Evolutionary conservation across 2,888 invertebrate species (phyloP), one percentile per base, ranked within the genome.

Genomic region (Caenorhabditis sp.): DNA sequence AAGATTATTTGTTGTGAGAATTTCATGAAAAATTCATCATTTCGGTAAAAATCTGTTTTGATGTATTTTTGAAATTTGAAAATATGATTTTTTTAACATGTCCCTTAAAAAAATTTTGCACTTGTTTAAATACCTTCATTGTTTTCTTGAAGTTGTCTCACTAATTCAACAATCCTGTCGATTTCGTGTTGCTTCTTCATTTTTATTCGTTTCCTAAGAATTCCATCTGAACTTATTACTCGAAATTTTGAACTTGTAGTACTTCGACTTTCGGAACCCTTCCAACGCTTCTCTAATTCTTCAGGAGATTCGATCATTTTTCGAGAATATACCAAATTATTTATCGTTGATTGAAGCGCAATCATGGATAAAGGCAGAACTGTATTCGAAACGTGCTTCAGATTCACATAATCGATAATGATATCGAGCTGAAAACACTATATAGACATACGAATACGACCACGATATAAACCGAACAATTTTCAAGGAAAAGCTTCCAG

Each of bases 131-230:
- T 4, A 25, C 27, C 25, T 26, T 12, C 8, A 26, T 56, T 17
- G 26, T 54, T 59, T 14, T 20, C 57, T 56, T 69, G 66, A 31
- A 74, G 56, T 61, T 74, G 74, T 17, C 68, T 26, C 12, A 80
- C 27, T 25, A 81, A 59, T 26, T 71, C 81, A 27, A 77, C 59
- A 17, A 84, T 66, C 17, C 80, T 59, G 53, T 77, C 77, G 17
- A 84, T 76, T 71, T 84, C 84, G 53, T 84, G 84, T 56, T 80
- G 73, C 38, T 84, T 84, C 58, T 84, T 84, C 23, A 63, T 53
- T 63, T 84, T 84, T 7, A 84, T 82, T n/a, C 77, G 67, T 59
- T 68, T 73, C 50, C 73, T 36, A 17, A 67, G 20, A n/a, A 68
- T 20, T 5, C 27, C 59, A n/a, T 65, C 59, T 14, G 64, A 61